Base-by-base conservation (phyloP, 2,888 invertebrate genomes). In the Drosophila ustulata region DNA sequence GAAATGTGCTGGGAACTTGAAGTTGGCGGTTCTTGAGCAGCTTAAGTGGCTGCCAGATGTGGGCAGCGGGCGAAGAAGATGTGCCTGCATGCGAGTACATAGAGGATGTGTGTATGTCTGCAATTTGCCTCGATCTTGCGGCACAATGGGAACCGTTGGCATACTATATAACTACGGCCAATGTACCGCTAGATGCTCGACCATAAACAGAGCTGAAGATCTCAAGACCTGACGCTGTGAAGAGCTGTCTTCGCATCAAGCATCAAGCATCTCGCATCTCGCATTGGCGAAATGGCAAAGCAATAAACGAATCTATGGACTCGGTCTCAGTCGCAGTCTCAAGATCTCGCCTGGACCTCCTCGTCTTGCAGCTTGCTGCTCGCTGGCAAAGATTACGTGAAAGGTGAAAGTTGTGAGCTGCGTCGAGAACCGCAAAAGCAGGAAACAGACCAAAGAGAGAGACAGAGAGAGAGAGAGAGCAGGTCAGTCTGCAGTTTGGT, bases 391-490 rank as follows among this genome's bases (percentile, higher is more conserved):
- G 90, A 91, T 91, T 91, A 91, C 91, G 91, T 91, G 91, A 91
- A 91, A 91, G 91, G 91, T 91, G 91, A 91, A 91, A 91, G 91
- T 91, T 90, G 88, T 88, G 71, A 56, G 66, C 61, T 57, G 66
- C 59, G 59, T 59, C 69, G 73, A 82, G 88, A 82, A 82, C 85
- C 88, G 79, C 88, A 87, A 72, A 13, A 72, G 72, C 81, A 71
- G 75, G 74, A 76, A 76, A 78, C 78, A 58, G 28, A 62, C 52
- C 18, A 37, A 37, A 18, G 32, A 43, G 23, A 39, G 41, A 53
- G 18, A 28, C 55, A 37, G 53, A 49, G 23, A 3, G 32, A 11
- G 39, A 9, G 45, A 26, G 51, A 30, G 23, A 25, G 50, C 43
- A 59, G 30, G 39, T 41, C 39, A 41, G 39, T 41, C 39, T 6